Evolutionary conservation across 2,888 invertebrate species (phyloP).

Genomic region (Carpatolechia fugitivella): DNA sequence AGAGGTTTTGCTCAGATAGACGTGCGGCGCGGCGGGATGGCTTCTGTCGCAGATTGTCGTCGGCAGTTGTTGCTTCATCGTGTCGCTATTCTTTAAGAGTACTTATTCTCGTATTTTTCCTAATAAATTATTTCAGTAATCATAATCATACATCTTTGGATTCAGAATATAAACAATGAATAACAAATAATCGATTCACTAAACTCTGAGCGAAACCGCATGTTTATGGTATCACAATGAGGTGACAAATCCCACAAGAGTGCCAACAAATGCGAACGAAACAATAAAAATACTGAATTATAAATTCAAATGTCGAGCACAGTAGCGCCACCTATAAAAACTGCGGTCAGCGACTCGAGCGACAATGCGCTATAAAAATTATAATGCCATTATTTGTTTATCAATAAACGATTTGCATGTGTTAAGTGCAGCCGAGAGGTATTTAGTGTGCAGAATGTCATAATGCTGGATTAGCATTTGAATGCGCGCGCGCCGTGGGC

Average conservation of each 20-base stretch:
- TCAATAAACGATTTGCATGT: slow-evolving; percentile 74
- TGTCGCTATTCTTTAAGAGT: too few species aligned
- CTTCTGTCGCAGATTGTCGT: too few species aligned
- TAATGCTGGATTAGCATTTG: slow-evolving; percentile 57
- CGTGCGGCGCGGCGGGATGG: too few species aligned
- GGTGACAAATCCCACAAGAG: slow-evolving; percentile 4
- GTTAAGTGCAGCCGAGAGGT: slow-evolving; percentile 54
- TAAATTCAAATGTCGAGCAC: slow-evolving; percentile 53
- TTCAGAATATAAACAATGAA: too few species aligned
- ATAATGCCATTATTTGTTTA: slow-evolving; percentile 73
- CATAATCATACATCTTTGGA: too few species aligned
- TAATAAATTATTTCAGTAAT: too few species aligned
- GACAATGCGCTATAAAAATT: slow-evolving; percentile 68
- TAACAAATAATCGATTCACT: too few species aligned
- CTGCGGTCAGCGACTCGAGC: slow-evolving; percentile 54
- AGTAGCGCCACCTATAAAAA: slow-evolving; percentile 46
- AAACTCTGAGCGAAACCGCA: neutral
- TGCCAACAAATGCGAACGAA: slow-evolving; percentile 11
- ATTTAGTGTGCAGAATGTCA: slow-evolving; percentile 41
- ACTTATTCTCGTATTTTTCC: too few species aligned
- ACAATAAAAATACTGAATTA: slow-evolving; percentile 57
- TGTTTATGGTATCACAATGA: neutral
- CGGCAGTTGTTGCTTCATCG: too few species aligned
- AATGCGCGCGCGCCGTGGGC: slow-evolving; percentile 47
- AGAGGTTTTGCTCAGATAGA: too few species aligned